Conservation (phyloP, 2,888 invertebrate species). For the Acholoe squamosa region DNA sequence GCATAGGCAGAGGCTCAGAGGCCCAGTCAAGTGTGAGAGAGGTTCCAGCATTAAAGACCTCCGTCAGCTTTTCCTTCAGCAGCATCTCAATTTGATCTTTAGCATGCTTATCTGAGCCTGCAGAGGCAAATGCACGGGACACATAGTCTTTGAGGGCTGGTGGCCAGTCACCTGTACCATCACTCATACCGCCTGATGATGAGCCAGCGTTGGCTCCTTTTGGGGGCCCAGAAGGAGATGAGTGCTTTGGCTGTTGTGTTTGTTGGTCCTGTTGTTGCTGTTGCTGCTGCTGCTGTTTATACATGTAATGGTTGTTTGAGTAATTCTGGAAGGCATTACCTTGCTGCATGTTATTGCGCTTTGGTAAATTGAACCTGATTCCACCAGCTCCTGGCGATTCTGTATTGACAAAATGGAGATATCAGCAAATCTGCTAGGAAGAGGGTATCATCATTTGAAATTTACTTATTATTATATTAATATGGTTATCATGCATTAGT, state of each 20-base stretch:
- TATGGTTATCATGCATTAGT: no score
- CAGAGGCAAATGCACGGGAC: conserved; percentile 95
- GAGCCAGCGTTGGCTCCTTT: not conserved
- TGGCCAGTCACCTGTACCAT: conserved; percentile 90
- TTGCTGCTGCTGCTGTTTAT: conserved; percentile 28
- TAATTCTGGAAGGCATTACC: conserved; percentile 67
- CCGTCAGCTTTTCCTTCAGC: conserved; percentile 95
- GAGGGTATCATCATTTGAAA: no score
- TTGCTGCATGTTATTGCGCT: conserved; percentile 83
- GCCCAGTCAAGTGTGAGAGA: conserved; percentile 97
- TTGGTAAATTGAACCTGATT: conserved; percentile 81
- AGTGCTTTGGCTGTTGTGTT: not conserved
- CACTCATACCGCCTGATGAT: conserved; percentile 66
- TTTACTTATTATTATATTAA: no score
- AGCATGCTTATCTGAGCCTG: conserved; percentile 90
- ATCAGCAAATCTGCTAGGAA: no score
- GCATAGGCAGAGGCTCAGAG: conserved; percentile 92
- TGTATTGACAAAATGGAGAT: not conserved
- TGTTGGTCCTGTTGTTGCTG: conserved; percentile 16
- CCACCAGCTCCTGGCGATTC: conserved; percentile 77
- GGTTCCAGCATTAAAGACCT: conserved; percentile 93
- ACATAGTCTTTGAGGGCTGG: conserved; percentile 92
- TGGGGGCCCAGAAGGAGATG: not conserved
- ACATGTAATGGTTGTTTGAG: conserved; percentile 16
- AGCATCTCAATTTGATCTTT: conserved; percentile 97